These are phyloP conservation scores for Brenthis daphne DNA, from an alignment of 2,888 invertebrate species.

Conservation along the genomic window DNA sequence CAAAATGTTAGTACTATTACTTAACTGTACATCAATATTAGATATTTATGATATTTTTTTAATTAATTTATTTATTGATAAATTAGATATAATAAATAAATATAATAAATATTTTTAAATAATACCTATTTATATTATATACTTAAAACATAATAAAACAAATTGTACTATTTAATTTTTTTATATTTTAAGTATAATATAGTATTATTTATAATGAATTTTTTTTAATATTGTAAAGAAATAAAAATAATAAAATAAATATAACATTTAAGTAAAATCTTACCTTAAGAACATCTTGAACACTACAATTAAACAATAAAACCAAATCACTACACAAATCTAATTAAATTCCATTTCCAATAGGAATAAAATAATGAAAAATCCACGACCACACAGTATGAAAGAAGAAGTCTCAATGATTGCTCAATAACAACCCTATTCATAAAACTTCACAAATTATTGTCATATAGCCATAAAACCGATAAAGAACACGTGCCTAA, in stretches of 20 bases:
- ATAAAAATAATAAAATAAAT: constrained; percentile 3
- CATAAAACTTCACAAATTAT: constrained; percentile 72
- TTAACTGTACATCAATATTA: no score
- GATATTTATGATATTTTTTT: no score
- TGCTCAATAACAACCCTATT: constrained; percentile 73
- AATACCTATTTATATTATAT: no score
- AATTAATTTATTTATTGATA: no score
- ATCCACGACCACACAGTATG: constrained; percentile 74
- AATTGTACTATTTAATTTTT: no score
- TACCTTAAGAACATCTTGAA: constrained; percentile 72
- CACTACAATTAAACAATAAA: constrained; percentile 41
- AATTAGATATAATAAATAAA: no score
- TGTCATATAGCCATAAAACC: constrained; percentile 74
- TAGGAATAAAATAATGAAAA: constrained; percentile 44
- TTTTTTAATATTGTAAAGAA: background rate
- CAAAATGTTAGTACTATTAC: no score
- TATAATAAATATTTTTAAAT: no score
- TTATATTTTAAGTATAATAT: no score
- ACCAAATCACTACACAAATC: constrained; percentile 47
- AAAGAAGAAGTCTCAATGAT: constrained; percentile 69
- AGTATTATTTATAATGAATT: no score
- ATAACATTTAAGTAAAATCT: constrained; percentile 26
- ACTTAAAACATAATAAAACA: no score
- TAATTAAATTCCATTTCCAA: constrained; percentile 60
- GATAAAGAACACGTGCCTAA: constrained; percentile 73